phyloP scores from a whole-genome alignment of 1,140 invertebrate species.

The Oppia nitens region DNA sequence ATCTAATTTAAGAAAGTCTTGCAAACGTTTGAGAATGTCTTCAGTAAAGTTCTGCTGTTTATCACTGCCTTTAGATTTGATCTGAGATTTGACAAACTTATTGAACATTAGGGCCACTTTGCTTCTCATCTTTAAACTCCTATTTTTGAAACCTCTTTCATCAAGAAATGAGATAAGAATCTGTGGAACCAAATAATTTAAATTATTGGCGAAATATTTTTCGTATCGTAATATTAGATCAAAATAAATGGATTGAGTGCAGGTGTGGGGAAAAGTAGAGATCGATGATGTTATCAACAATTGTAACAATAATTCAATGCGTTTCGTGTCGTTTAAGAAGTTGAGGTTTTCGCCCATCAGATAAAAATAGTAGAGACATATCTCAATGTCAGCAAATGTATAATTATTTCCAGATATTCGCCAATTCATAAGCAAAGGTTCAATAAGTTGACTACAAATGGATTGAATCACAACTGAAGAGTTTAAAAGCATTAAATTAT shows the following conservation, averaged over 20 bases:
- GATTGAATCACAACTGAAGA: slow-evolving; percentile 28
- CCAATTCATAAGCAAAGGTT: slow-evolving; percentile 5
- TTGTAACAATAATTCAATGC: slow-evolving; percentile 2
- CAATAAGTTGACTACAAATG: slow-evolving; percentile 7
- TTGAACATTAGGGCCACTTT: slow-evolving; percentile 37
- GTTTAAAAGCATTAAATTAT: slow-evolving; percentile 30
- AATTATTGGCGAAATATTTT: slow-evolving; percentile 33
- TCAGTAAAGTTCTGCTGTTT: slow-evolving; percentile 31
- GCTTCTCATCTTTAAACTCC: slow-evolving; percentile 32
- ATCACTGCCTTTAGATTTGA: slow-evolving; percentile 20
- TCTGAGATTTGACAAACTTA: slow-evolving; percentile 35
- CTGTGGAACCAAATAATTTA: slow-evolving; percentile 8
- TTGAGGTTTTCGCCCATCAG: slow-evolving; percentile 32
- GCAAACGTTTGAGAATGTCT: slow-evolving; percentile 34
- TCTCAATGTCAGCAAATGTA: slow-evolving; percentile 33
- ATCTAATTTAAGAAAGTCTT: slow-evolving; percentile 33
- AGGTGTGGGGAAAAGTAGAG: not conserved
- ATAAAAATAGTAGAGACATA: slow-evolving; percentile 37
- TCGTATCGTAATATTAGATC: slow-evolving; percentile 32
- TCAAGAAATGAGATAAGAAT: slow-evolving; percentile 33
- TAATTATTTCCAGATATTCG: not conserved
- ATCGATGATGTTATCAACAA: slow-evolving; percentile 26
- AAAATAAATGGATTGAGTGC: slow-evolving; percentile 12
- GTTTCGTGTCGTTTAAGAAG: slow-evolving; percentile 7
- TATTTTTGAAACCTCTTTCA: slow-evolving; percentile 34